Conservation (phyloP, 2,888 invertebrate genomes). For the Tenthredo distinguenda region DNA sequence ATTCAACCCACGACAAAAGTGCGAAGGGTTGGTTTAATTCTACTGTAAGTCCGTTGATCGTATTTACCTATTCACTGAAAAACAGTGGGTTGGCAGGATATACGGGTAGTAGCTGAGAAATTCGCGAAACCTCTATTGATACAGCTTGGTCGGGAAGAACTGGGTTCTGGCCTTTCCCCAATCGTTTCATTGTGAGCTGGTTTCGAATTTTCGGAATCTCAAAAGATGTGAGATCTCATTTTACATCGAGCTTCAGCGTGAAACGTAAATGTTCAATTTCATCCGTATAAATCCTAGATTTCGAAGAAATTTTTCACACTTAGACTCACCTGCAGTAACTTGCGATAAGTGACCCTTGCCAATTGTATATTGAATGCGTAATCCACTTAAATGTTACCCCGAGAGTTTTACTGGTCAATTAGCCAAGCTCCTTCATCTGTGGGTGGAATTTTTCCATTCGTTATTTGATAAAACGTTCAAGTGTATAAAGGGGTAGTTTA, state of each 20-base stretch:
- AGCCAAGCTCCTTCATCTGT: neutral
- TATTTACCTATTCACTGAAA: neutral
- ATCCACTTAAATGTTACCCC: neutral
- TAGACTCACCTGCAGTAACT: neutral
- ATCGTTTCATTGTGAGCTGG: neutral
- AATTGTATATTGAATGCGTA: neutral
- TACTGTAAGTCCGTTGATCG: neutral
- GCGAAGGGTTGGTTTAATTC: neutral
- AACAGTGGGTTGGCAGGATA: neutral
- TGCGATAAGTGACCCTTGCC: neutral
- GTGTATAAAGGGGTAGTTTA: neutral
- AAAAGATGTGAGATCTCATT: no score
- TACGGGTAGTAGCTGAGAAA: neutral
- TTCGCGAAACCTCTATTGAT: neutral
- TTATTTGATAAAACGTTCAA: constrained; percentile 5
- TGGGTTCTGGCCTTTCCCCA: neutral
- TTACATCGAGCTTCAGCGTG: neutral
- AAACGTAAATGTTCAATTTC: neutral
- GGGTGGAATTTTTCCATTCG: neutral
- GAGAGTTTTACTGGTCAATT: neutral
- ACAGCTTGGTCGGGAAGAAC: neutral
- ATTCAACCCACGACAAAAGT: neutral
- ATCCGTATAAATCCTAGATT: neutral
- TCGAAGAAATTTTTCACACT: neutral
- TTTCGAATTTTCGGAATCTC: no score